Conservation (phyloP, 2,113 vertebrate genomes). For the Vicugna pacos region DNA sequence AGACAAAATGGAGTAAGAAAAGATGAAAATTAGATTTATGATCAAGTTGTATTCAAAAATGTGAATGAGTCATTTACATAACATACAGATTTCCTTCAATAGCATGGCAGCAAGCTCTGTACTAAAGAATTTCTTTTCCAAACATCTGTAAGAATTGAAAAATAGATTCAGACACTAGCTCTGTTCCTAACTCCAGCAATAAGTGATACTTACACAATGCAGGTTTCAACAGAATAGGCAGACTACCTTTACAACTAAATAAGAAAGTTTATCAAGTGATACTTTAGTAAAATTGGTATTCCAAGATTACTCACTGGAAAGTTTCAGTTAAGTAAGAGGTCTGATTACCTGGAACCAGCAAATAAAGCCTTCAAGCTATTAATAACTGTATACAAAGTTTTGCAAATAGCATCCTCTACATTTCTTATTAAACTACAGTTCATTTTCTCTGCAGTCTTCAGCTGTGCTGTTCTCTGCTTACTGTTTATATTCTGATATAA, state of each 20-base stretch:
- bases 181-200: conserved; percentile 62
- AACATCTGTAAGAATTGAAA: conserved; percentile 52
- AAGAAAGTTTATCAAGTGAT: conserved; percentile 50
- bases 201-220: conserved; percentile 3
- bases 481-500: conserved; percentile 48
- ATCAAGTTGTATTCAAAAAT: conserved; percentile 50
- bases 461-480: background rate
- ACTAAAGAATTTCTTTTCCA: background rate
- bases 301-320: conserved; percentile 70
- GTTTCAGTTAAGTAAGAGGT: conserved; percentile 63
- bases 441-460: conserved; percentile 13
- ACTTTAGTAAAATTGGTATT: conserved; percentile 56
- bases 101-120: conserved; percentile 12
- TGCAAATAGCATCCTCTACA: conserved; percentile 43
- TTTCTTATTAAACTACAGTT: conserved; percentile 41
- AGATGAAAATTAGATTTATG: conserved; percentile 42
- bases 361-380: conserved; percentile 59
- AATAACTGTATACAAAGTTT: background rate
- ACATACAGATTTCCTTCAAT: conserved; percentile 37
- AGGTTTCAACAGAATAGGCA: conserved; percentile 57
- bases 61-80: conserved; percentile 44
- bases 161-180: conserved; percentile 63
- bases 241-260: conserved; percentile 43
- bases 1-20: conserved; percentile 50
- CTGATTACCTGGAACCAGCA: conserved; percentile 49